Conservation (phyloP, 2,797 vertebrate genomes). For the Eleutherodactylus coqui region DNA sequence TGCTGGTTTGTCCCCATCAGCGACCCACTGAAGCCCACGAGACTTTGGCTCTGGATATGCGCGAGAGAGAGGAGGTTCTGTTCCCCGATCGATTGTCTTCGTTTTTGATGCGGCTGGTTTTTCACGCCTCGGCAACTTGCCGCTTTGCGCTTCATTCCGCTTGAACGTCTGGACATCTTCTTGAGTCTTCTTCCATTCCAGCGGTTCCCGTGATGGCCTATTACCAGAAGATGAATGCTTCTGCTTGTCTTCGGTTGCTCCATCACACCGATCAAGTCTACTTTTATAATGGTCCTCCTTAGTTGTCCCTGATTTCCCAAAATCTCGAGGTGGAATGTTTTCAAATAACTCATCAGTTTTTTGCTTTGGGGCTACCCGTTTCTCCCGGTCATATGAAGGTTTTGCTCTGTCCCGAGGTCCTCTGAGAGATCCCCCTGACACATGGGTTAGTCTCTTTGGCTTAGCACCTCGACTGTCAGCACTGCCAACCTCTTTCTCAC, state of each 20-base stretch:
- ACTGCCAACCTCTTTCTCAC: constrained; percentile 72
- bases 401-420: constrained; percentile 77
- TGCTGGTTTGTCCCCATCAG: constrained; percentile 71
- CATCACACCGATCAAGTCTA: constrained; percentile 67
- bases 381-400: constrained; percentile 71
- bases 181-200: constrained; percentile 72
- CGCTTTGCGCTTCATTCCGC: constrained; percentile 70
- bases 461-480: constrained; percentile 80
- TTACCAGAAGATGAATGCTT: constrained; percentile 71
- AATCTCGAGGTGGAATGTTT: constrained; percentile 69
- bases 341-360: constrained; percentile 68
- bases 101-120: constrained; percentile 73
- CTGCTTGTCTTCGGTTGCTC: constrained; percentile 72
- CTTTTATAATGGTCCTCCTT: constrained; percentile 71
- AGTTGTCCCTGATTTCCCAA: constrained; percentile 72
- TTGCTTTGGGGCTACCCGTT: constrained; percentile 74
- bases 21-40: constrained; percentile 66
- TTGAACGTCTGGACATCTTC: constrained; percentile 70
- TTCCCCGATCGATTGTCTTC: constrained; percentile 71
- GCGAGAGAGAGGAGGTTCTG: constrained; percentile 68
- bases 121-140: constrained; percentile 69
- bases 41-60: constrained; percentile 68
- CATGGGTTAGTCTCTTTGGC: constrained; percentile 79
- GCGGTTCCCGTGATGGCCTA: constrained; percentile 77
- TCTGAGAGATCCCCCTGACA: constrained; percentile 78